These are phyloP conservation scores for Lerema accius DNA, from an alignment of 1,140 invertebrate genomes.

Conservation along the genomic window DNA sequence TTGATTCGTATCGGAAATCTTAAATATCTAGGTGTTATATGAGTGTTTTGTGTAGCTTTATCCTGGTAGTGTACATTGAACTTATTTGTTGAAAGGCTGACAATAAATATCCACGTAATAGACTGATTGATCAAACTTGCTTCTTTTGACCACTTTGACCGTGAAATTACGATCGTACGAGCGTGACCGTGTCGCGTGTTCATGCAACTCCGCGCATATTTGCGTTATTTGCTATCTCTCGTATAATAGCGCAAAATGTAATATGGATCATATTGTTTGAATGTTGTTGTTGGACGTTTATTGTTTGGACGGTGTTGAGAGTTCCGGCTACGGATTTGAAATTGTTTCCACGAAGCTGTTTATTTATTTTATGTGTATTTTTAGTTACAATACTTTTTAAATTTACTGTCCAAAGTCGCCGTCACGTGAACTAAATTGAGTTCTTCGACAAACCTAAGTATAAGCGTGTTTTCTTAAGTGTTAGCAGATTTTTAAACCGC, in stretches of 20 bases:
- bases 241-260: constrained; percentile 3
- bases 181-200: constrained; percentile 66
- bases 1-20: not conserved
- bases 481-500: too few species aligned
- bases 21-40: not conserved
- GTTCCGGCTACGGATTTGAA: not conserved
- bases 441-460: too few species aligned
- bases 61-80: constrained; percentile 40
- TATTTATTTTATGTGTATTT: too few species aligned
- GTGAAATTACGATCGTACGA: constrained; percentile 67
- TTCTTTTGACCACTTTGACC: constrained; percentile 72
- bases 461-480: too few species aligned
- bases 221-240: constrained; percentile 24
- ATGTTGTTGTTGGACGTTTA: not conserved
- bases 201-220: constrained; percentile 25
- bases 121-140: constrained; percentile 70
- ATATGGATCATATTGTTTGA: constrained; percentile 4
- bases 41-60: not conserved
- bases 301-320: not conserved
- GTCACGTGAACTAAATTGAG: too few species aligned
- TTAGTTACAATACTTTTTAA: too few species aligned
- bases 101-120: constrained; percentile 59
- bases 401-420: too few species aligned
- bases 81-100: constrained; percentile 43
- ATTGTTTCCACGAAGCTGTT: not conserved